Conservation (phyloP, 2,888 invertebrate genomes). For the Agonopterix heracliana region DNA sequence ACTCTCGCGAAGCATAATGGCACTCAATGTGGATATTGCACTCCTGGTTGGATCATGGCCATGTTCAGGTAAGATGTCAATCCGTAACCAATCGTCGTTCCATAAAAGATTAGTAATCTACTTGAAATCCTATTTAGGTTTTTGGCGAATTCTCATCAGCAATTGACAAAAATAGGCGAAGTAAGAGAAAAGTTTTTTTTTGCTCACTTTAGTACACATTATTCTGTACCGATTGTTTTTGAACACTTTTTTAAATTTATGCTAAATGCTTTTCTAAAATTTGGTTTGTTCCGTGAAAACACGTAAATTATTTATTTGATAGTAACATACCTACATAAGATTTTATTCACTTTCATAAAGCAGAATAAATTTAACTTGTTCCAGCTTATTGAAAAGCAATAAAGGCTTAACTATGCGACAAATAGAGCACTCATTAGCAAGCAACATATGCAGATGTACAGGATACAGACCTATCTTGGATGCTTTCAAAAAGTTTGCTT, state of each 20-base stretch:
- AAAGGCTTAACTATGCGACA: conserved; percentile 74
- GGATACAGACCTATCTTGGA: conserved; percentile 79
- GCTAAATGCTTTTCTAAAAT: too few relatives aligned
- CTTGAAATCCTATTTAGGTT: too few relatives aligned
- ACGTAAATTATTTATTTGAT: neutral
- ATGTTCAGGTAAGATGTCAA: conserved; percentile 73
- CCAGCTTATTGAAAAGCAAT: conserved; percentile 51
- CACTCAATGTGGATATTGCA: conserved; percentile 83
- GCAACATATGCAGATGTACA: conserved; percentile 85
- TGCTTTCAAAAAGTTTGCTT: conserved; percentile 78
- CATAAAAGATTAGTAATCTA: too few relatives aligned
- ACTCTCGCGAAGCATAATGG: conserved; percentile 77
- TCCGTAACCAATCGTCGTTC: neutral
- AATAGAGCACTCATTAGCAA: conserved; percentile 81
- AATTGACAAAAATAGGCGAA: too few relatives aligned
- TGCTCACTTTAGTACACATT: too few relatives aligned
- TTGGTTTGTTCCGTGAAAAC: too few relatives aligned
- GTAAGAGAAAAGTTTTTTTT: too few relatives aligned
- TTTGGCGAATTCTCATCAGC: too few relatives aligned
- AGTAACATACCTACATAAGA: neutral
- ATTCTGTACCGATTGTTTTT: too few relatives aligned
- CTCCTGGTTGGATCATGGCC: conserved; percentile 84
- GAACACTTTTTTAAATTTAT: too few relatives aligned
- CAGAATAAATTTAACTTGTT: neutral
- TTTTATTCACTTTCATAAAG: neutral